Conservation (phyloP, 2,113 vertebrate species). For the Ornithorhynchus anatinus region DNA sequence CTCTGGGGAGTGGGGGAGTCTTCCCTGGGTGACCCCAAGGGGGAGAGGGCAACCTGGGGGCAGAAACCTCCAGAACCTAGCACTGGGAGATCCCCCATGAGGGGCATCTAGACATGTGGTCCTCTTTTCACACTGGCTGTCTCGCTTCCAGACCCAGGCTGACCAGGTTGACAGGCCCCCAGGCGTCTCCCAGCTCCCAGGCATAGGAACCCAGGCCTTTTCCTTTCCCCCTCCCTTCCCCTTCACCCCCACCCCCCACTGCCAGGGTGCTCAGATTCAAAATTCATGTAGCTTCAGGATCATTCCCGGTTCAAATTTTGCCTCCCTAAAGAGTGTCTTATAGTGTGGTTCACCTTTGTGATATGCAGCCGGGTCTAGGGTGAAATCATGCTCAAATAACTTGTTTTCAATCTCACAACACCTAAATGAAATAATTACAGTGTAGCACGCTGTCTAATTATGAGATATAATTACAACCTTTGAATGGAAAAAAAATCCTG, state of each 20-base stretch:
- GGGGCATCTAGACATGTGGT: too few relatives aligned
- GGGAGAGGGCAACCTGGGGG: too few relatives aligned
- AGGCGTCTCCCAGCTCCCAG: background rate
- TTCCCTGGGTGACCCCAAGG: fast-evolving
- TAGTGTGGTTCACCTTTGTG: background rate
- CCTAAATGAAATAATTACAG: background rate
- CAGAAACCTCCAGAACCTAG: too few relatives aligned
- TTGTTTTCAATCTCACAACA: background rate
- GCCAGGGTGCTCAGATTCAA: background rate
- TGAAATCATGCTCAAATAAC: background rate
- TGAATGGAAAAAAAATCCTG: background rate
- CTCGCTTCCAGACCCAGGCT: background rate
- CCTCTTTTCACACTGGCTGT: background rate
- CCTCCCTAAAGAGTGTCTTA: background rate
- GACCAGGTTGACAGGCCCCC: fast-evolving
- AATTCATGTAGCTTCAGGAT: too few relatives aligned
- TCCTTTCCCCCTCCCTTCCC: background rate
- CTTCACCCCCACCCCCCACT: background rate
- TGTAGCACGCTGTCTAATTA: background rate
- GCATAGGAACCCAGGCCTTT: background rate
- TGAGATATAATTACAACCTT: background rate
- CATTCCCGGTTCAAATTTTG: background rate
- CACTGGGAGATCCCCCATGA: too few relatives aligned
- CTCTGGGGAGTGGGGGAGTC: background rate
- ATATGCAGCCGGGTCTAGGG: background rate